Conservation (phyloP, 2,797 vertebrate species). For the Cynopterus sphinx region DNA sequence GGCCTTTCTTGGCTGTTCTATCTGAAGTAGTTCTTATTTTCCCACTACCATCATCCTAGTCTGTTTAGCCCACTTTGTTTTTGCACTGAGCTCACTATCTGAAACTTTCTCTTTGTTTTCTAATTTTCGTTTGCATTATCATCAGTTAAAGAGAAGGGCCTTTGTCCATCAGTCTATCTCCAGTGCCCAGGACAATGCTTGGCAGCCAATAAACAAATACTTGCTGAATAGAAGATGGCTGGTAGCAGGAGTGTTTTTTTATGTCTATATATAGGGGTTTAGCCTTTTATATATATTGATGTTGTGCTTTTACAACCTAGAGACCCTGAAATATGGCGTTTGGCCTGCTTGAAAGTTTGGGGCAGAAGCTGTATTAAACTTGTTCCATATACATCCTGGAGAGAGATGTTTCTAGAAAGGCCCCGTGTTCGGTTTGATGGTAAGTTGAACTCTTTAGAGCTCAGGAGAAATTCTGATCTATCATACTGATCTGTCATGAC, state of each 20-base stretch:
- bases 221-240: neutral
- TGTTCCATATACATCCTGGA: slow-evolving; percentile 94
- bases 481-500: neutral
- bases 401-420: slow-evolving; percentile 97
- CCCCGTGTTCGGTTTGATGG: slow-evolving; percentile 98
- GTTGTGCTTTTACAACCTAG: slow-evolving; percentile 83
- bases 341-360: slow-evolving; percentile 96
- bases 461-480: neutral
- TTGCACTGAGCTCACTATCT: neutral
- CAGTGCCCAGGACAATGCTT: neutral
- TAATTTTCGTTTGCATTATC: neutral
- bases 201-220: neutral
- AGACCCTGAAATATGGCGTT: slow-evolving; percentile 98
- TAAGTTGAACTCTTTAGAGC: slow-evolving; percentile 80
- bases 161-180: neutral
- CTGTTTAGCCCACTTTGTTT: neutral
- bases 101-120: neutral
- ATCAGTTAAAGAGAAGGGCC: neutral
- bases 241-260: neutral
- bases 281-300: neutral
- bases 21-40: neutral
- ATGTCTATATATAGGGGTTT: neutral
- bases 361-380: slow-evolving; percentile 94
- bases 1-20: neutral
- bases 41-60: neutral